Base-by-base conservation (phyloP, 1,140 invertebrate species). In the Drosophila quadrilineata region DNA sequence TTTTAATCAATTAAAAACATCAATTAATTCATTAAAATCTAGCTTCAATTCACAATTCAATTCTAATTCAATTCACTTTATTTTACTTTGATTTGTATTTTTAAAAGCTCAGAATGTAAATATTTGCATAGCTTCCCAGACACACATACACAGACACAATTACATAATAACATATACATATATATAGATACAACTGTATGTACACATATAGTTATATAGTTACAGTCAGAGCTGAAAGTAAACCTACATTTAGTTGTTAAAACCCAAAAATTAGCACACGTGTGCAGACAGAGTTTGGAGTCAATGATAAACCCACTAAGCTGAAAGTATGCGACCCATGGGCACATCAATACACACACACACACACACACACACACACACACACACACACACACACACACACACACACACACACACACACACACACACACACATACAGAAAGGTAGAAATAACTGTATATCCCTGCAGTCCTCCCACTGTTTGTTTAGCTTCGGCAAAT, bases 241-340 rank as follows among this genome's bases (percentile, higher is more conserved):
- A 54, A 54, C 28, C 49, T 67, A 66, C 45, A 67, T 53, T 67
- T 35, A 29, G 49, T 50, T 48, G 57, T 29, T 54, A 71, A 62
- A 41, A 28, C 36, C 41, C 33, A 6, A 67, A 71, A 58, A 66
- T 66, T 66, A 66, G 63, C 63, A 57, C 52, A 59, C 46, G 36
- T 52, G 62, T 46, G 48, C 29, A 6, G 24, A n/a, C n/a, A 21
- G 31, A 17, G 43, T 33, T 57, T 29, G 62, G 54, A 52, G 36
- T 45, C 62, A 31, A 58, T 65, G 60, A 70, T 70, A 70, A 70
- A 65, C 35, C 38, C 38, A 58, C 60, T 65, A 70, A 70, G 66
- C 66, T 54, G 26, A 50, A 65, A 57, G 46, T 65, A 60, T 65
- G 54, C 62, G 66, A 70, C 63, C 63, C 63, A 43, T 52, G 63